Conservation (phyloP, 2,797 vertebrate genomes). For the Poecile montanus region DNA sequence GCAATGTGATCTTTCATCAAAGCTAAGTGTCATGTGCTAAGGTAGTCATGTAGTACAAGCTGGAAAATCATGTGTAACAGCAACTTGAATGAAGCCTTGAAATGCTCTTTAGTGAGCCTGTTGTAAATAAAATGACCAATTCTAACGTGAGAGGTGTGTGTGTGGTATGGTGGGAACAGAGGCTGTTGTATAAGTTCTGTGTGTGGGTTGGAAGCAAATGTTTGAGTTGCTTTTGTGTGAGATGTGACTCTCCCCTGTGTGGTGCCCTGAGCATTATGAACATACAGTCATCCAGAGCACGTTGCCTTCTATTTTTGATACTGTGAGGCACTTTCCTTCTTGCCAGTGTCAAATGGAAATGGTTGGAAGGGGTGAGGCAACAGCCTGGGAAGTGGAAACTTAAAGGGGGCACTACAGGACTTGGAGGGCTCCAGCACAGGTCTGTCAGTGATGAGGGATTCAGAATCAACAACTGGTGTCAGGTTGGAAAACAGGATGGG, state of each 20-base stretch:
- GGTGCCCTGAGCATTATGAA: background rate
- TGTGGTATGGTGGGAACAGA: conserved; percentile 15
- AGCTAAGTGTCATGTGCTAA: conserved; percentile 42
- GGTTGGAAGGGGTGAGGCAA: background rate
- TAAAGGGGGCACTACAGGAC: background rate
- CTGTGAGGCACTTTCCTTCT: background rate
- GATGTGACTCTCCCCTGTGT: background rate
- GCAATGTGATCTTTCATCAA: conserved; percentile 55
- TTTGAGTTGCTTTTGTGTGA: background rate
- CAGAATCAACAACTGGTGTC: background rate
- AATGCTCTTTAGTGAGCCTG: conserved; percentile 15
- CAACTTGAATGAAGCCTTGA: background rate
- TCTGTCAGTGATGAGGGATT: background rate
- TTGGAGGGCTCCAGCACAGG: background rate
- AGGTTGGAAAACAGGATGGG: background rate
- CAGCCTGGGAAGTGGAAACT: background rate
- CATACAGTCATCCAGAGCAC: background rate
- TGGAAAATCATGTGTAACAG: conserved; percentile 21
- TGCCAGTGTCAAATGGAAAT: background rate
- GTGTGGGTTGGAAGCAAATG: background rate
- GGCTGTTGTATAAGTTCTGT: background rate
- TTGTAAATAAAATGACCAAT: conserved; percentile 60
- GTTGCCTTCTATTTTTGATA: background rate
- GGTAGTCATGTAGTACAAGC: conserved; percentile 14
- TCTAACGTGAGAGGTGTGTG: conserved; percentile 13